These are phyloP conservation scores for Cygnus atratus DNA, from an alignment of 2,113 vertebrate species.

Conservation along the genomic window DNA sequence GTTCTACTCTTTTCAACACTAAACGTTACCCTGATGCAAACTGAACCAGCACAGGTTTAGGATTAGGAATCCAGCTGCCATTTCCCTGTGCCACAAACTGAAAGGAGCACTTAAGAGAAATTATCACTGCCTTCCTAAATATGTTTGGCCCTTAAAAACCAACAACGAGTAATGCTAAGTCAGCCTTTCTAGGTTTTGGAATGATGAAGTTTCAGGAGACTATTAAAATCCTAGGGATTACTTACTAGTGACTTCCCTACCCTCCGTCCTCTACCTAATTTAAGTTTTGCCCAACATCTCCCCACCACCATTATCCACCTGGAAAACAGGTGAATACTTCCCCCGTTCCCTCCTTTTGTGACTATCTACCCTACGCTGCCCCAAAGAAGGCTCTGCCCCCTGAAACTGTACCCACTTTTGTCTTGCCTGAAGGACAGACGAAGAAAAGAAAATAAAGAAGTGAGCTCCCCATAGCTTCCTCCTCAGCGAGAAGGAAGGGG, in stretches of 20 bases:
- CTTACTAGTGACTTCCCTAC: background rate
- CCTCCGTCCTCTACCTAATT: background rate
- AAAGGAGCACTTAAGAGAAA: background rate
- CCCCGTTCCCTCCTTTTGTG: background rate
- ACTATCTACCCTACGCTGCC: background rate
- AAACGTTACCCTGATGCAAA: background rate
- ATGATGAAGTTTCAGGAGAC: background rate
- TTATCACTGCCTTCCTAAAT: background rate
- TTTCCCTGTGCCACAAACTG: background rate
- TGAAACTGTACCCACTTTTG: background rate
- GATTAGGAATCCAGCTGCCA: background rate
- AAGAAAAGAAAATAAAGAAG: accelerated
- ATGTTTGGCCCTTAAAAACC: background rate
- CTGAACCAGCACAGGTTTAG: background rate
- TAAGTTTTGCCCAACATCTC: background rate
- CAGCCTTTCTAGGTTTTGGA: background rate
- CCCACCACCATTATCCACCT: background rate
- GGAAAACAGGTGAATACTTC: background rate
- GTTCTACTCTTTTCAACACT: background rate
- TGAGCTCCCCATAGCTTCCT: background rate
- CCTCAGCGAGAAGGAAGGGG: background rate
- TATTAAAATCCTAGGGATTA: background rate
- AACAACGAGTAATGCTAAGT: background rate
- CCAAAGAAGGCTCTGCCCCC: background rate
- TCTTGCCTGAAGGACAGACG: background rate